A percentile compares a stretch with the other conserved stretches of the same genome.
These are phyloP conservation scores for Grantiella picta DNA, from an alignment of 2,113 vertebrate species.

Conservation along the genomic window DNA sequence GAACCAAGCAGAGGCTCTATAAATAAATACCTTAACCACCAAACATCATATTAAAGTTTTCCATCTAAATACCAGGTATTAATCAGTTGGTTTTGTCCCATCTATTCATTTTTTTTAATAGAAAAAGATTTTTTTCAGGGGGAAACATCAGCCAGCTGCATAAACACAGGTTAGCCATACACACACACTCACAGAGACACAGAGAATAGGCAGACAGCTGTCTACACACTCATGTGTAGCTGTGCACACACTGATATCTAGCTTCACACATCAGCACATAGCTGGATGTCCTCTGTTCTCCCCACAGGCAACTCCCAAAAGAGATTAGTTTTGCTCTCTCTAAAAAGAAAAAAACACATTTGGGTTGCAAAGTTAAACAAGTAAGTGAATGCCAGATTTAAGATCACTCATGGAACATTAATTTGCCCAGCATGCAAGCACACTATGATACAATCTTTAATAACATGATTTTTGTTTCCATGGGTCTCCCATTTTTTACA, in stretches of 20 bases:
- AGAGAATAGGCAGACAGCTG: neutral
- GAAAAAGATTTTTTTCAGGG: neutral
- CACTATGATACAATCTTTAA: slow-evolving; percentile 27
- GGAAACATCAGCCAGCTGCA: neutral
- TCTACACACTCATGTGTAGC: neutral
- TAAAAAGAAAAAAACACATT: neutral
- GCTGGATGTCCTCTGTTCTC: neutral
- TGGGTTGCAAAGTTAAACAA: neutral
- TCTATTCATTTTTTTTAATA: neutral
- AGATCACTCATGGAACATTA: neutral
- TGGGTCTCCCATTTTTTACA: neutral
- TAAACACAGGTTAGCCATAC: neutral
- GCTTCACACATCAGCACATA: neutral
- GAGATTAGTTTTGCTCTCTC: neutral
- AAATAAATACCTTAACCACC: neutral
- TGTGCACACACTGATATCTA: neutral
- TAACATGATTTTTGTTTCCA: neutral
- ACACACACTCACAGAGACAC: neutral
- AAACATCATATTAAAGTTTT: neutral
- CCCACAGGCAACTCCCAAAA: neutral
- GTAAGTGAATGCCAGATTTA: neutral
- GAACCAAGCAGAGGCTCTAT: neutral
- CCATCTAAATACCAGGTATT: neutral
- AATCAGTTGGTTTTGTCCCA: neutral
- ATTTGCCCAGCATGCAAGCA: neutral